Conservation (phyloP, 2,888 invertebrate genomes). For the Lomographa bimaculata region DNA sequence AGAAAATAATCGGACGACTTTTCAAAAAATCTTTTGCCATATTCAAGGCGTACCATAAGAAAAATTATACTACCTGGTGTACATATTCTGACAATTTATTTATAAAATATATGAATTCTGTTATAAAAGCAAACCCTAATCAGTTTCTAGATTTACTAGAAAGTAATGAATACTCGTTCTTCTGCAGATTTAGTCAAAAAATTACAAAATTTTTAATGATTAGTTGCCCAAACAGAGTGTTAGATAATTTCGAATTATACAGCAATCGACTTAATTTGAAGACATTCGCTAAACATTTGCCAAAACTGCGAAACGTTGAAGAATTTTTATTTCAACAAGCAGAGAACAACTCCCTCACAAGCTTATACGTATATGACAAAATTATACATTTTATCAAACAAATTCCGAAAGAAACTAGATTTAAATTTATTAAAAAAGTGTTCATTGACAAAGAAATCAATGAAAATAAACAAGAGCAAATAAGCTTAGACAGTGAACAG, state of each 20-base stretch:
- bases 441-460: conserved; percentile 48
- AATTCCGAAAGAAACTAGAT: conserved; percentile 50
- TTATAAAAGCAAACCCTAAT: conserved; percentile 39
- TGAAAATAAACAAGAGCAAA: background rate
- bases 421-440: conserved; percentile 53
- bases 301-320: conserved; percentile 44
- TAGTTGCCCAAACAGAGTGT: conserved; percentile 45
- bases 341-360: conserved; percentile 32
- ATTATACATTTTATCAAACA: conserved; percentile 52
- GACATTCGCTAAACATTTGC: conserved; percentile 53
- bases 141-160: conserved; percentile 50
- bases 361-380: conserved; percentile 39
- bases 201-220: conserved; percentile 53
- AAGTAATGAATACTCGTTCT: conserved; percentile 6
- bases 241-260: conserved; percentile 45
- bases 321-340: conserved; percentile 45
- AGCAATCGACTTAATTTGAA: conserved; percentile 39
- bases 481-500: background rate
- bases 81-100: too few relatives aligned
- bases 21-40: conserved; percentile 50
- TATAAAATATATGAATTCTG: conserved; percentile 13
- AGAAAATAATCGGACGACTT: conserved; percentile 45
- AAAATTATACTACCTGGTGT: too few relatives aligned
- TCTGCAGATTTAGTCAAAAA: conserved; percentile 42
- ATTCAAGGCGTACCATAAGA: conserved; percentile 35